These are phyloP conservation scores for Proisotoma minuta DNA, from an alignment of 2,888 invertebrate species.

Conservation along the genomic window DNA sequence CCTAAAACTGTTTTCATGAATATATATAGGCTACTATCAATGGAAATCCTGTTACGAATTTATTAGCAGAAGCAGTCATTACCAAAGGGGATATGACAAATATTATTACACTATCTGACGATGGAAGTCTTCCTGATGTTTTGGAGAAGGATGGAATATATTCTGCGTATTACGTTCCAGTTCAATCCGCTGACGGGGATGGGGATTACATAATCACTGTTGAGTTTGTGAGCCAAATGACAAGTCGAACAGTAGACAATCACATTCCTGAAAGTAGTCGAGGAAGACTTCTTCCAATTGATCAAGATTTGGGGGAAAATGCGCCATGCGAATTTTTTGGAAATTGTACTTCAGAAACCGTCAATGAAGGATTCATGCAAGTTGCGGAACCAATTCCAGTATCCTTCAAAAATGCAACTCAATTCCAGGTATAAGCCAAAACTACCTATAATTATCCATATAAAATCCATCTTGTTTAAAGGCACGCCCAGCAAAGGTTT, in stretches of 20 bases:
- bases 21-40: slow-evolving; percentile 19
- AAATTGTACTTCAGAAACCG: slow-evolving; percentile 4
- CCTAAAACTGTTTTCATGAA: too few species aligned
- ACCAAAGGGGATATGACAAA: background rate
- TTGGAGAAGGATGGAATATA: slow-evolving; percentile 34
- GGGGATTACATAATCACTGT: slow-evolving; percentile 5
- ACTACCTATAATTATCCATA: too few species aligned
- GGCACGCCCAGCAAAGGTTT: background rate
- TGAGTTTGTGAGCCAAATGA: background rate
- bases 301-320: slow-evolving; percentile 16
- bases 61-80: slow-evolving; percentile 11
- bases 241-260: too few species aligned
- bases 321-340: slow-evolving; percentile 13
- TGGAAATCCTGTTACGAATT: slow-evolving; percentile 14
- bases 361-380: slow-evolving; percentile 15
- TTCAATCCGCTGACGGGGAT: background rate
- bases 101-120: slow-evolving; percentile 18
- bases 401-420: background rate
- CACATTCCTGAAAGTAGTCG: slow-evolving; percentile 12
- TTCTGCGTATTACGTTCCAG: slow-evolving; percentile 32
- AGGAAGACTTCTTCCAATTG: slow-evolving; percentile 20
- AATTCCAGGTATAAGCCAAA: background rate
- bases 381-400: slow-evolving; percentile 5
- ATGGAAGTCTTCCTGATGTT: slow-evolving; percentile 34
- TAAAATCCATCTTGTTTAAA: too few species aligned